Conservation (phyloP, 2,888 invertebrate genomes). For the Agonopterix arenella region DNA sequence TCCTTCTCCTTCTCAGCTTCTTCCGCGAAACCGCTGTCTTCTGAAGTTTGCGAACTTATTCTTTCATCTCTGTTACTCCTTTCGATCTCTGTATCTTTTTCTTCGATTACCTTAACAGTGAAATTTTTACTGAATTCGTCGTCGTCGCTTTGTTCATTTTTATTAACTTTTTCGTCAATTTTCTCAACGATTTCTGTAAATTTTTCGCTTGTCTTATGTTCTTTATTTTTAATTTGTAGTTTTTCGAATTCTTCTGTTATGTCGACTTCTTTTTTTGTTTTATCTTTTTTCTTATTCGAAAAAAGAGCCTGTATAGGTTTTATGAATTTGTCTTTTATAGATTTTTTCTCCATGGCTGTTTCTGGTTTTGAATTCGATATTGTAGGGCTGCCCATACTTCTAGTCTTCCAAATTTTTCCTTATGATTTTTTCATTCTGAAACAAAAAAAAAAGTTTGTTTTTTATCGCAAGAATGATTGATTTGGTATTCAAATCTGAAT, state of each 20-base stretch:
- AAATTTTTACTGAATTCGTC: conserved; percentile 7
- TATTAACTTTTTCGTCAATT: conserved; percentile 33
- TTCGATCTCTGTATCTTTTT: conserved; percentile 15
- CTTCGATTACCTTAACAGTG: conserved; percentile 31
- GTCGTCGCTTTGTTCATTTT: conserved; percentile 18
- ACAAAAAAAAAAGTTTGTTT: conserved; percentile 9
- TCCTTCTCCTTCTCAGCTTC: conserved; percentile 10
- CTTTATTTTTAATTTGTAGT: conserved; percentile 9
- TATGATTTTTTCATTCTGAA: conserved; percentile 15
- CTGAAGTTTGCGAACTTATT: conserved; percentile 49
- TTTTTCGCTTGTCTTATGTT: conserved; percentile 11
- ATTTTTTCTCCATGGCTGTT: conserved; percentile 44
- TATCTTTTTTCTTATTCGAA: conserved; percentile 18
- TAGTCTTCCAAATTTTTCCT: conserved; percentile 9
- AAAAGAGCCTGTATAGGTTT: conserved; percentile 16
- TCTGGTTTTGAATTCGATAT: conserved; percentile 27
- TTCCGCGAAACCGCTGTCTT: conserved; percentile 57
- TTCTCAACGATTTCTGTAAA: too few species aligned
- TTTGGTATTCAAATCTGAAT: neutral
- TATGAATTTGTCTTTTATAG: conserved; percentile 30
- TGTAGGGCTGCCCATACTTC: conserved; percentile 48
- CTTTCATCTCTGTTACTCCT: conserved; percentile 22
- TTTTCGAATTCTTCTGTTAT: conserved; percentile 6
- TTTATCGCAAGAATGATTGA: neutral
- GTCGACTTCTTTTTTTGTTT: conserved; percentile 4